phyloP scores from a whole-genome alignment of 1,140 invertebrate genomes.

The Mizuhopecten yessoensis region DNA sequence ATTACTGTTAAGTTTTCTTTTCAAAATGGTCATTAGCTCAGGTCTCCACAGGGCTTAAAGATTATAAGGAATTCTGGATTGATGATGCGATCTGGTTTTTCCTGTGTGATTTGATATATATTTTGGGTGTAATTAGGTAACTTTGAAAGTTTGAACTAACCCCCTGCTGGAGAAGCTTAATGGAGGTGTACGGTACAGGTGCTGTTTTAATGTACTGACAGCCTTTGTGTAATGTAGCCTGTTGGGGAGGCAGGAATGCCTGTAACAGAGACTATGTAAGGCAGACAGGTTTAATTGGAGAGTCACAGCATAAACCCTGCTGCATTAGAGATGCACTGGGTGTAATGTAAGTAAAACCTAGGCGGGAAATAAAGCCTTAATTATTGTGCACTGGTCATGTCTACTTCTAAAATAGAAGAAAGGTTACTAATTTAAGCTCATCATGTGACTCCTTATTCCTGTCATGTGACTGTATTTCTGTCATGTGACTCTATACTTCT shows the following conservation, averaged over 20 bases:
- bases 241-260: neutral
- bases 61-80: neutral
- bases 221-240: neutral
- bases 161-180: neutral
- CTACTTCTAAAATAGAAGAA: neutral
- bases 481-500: neutral
- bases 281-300: constrained; percentile 1
- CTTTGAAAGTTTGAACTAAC: neutral
- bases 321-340: neutral
- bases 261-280: neutral
- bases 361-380: neutral
- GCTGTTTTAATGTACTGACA: neutral
- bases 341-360: neutral
- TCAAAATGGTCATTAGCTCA: neutral
- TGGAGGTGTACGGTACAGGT: neutral
- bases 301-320: neutral
- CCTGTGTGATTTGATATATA: neutral
- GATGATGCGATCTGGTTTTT: neutral
- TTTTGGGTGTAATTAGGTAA: neutral
- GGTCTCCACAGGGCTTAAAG: neutral
- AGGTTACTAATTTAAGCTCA: no score
- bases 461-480: no score
- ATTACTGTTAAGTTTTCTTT: neutral
- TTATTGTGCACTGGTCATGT: neutral
- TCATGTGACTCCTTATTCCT: neutral